Evolutionary conservation across 1,140 invertebrate genomes (phyloP).

Genomic region (Ectropis grisescens): DNA sequence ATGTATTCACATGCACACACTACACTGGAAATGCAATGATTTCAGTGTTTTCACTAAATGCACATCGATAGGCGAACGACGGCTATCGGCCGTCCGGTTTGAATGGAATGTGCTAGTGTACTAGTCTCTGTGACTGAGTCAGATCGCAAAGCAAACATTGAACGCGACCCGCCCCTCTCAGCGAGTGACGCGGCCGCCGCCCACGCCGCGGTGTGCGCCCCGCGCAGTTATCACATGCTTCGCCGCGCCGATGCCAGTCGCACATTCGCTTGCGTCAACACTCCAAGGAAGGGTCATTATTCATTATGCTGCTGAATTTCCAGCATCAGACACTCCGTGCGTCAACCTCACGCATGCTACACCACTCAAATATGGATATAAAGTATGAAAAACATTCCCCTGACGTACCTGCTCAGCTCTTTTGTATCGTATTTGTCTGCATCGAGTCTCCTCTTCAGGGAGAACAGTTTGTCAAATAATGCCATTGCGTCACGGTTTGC

Average conservation of each 20-base stretch:
- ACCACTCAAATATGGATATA: constrained; percentile 33
- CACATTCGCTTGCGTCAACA: constrained; percentile 23
- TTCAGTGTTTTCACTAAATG: constrained; percentile 48
- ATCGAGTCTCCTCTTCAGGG: constrained; percentile 58
- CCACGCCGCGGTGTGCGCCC: constrained; percentile 35
- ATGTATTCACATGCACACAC: constrained; percentile 33
- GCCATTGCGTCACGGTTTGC: constrained; percentile 49
- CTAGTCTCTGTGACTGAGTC: constrained; percentile 51
- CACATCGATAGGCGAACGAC: constrained; percentile 31
- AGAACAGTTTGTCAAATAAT: constrained; percentile 57
- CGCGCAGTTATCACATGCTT: constrained; percentile 40
- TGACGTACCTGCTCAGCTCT: constrained; percentile 58
- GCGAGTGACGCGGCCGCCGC: constrained; percentile 38
- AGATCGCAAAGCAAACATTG: constrained; percentile 56
- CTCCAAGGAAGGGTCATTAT: constrained; percentile 12
- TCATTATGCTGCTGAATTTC: constrained; percentile 6
- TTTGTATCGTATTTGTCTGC: constrained; percentile 41
- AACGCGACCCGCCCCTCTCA: constrained; percentile 38
- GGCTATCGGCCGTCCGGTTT: constrained; percentile 25
- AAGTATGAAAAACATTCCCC: constrained; percentile 23
- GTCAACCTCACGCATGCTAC: constrained; percentile 27
- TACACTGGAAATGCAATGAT: constrained; percentile 34
- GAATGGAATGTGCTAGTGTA: constrained; percentile 60
- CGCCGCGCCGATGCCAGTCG: constrained; percentile 17
- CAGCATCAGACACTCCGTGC: constrained; percentile 19